Percentiles rank a stretch among this genome's conserved stretches.
Conservation (phyloP, 2,888 invertebrate genomes). For the Latrodectus hesperus region DNA sequence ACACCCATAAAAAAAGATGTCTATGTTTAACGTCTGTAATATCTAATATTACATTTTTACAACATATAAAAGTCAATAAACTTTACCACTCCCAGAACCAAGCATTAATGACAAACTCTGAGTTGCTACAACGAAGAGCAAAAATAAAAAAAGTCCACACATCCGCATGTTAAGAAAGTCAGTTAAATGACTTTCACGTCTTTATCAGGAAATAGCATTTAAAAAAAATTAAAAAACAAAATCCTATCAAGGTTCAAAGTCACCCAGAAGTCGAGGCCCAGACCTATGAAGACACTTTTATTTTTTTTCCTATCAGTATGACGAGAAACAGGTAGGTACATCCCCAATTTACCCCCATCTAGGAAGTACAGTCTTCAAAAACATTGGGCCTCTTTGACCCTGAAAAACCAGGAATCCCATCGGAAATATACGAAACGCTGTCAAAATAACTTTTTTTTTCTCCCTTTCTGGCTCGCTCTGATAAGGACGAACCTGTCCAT, state of each 20-base stretch:
- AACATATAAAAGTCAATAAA: too few relatives aligned
- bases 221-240: background rate
- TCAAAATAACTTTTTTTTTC: background rate
- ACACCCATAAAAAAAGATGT: too few relatives aligned
- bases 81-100: too few relatives aligned
- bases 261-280: background rate
- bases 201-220: too few relatives aligned
- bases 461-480: background rate
- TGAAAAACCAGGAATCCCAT: background rate
- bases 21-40: too few relatives aligned
- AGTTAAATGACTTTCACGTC: too few relatives aligned
- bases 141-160: too few relatives aligned
- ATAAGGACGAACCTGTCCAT: conserved; percentile 2
- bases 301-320: background rate
- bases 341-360: conserved; percentile 1
- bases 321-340: background rate
- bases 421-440: conserved; percentile 2
- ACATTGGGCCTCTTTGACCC: background rate
- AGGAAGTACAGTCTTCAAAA: background rate
- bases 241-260: background rate
- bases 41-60: too few relatives aligned
- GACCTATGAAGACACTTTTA: background rate
- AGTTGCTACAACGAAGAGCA: too few relatives aligned
- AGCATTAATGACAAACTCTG: too few relatives aligned
- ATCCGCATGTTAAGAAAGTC: too few relatives aligned